Conservation (phyloP, 2,888 invertebrate genomes). For the Barypeithes pellucidus region DNA sequence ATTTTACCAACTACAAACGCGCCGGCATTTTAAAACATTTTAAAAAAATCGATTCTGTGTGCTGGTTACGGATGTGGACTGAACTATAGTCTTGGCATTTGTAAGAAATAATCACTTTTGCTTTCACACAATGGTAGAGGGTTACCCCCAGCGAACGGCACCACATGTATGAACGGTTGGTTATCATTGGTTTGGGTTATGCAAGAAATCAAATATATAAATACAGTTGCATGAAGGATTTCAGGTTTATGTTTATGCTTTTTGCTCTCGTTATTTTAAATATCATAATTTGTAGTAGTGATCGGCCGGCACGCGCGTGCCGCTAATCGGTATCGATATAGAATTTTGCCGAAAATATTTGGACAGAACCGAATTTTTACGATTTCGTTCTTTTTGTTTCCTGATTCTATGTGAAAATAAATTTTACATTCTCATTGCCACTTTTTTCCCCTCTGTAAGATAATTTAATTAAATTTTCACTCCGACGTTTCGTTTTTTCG, state of each 20-base stretch:
- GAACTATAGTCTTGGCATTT: conserved; percentile 16
- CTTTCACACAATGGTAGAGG: conserved; percentile 35
- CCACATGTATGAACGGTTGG: not conserved
- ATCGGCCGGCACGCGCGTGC: no score
- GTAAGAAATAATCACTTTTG: conserved; percentile 29
- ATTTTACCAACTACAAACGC: not conserved
- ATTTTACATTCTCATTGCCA: no score
- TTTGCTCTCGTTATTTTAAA: conserved; percentile 16
- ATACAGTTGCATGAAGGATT: conserved; percentile 11
- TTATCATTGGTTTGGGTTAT: not conserved
- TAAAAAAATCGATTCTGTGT: not conserved
- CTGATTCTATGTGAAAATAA: no score
- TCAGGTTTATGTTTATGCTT: conserved; percentile 11
- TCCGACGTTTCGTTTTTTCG: no score
- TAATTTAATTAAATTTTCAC: no score
- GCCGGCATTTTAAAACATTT: conserved; percentile 3
- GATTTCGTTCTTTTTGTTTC: no score
- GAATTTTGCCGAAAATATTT: no score
- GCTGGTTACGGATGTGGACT: not conserved
- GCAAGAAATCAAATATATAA: conserved; percentile 23
- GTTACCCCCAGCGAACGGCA: conserved; percentile 18
- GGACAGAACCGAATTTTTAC: no score
- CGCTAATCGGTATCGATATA: no score
- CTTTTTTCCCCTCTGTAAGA: no score
- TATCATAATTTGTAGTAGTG: no score